phyloP scores from a whole-genome alignment of 2,113 vertebrate genomes.

The Cavia porcellus region DNA sequence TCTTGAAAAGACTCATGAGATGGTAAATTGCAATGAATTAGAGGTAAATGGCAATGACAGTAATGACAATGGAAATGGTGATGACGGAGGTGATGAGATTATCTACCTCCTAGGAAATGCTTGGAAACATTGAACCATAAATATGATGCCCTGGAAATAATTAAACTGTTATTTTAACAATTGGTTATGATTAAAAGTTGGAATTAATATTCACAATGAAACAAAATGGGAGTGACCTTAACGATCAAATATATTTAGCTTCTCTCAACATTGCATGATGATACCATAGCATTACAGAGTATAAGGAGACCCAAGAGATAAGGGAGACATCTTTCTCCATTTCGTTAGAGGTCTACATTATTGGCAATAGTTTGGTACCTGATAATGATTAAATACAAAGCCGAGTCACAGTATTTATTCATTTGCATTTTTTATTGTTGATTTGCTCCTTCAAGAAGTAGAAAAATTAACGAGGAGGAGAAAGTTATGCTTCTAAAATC shows the following conservation, averaged over 20 bases:
- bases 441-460: background rate
- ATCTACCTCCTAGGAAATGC: background rate
- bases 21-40: background rate
- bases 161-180: conserved; percentile 51
- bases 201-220: conserved; percentile 10
- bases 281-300: background rate
- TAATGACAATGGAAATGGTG: background rate
- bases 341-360: background rate
- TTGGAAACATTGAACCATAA: background rate
- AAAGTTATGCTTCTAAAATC: background rate
- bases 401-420: background rate
- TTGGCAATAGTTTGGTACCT: background rate
- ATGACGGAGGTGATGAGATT: background rate
- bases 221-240: conserved; percentile 25
- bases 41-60: background rate
- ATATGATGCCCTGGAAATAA: background rate
- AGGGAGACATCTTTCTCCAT: background rate
- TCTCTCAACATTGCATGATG: background rate
- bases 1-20: background rate
- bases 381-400: background rate
- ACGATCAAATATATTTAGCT: background rate
- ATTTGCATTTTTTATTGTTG: background rate
- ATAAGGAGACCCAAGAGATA: background rate
- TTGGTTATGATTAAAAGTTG: background rate
- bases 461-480: background rate